Evolutionary conservation across 2,113 vertebrate genomes (phyloP).

Genomic region (Urocitellus parryii): DNA sequence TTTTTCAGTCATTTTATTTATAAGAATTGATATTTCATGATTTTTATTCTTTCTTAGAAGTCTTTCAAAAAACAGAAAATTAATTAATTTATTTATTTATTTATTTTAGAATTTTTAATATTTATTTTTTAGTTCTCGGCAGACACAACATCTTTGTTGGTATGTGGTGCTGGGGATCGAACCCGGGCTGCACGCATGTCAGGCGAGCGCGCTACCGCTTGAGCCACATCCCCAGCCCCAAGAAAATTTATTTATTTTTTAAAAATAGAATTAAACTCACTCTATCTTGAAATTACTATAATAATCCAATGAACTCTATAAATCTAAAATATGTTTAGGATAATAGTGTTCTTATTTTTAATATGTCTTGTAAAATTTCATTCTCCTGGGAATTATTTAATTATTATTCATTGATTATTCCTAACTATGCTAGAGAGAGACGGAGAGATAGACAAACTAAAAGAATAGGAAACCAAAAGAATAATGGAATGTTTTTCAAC

Average conservation of each 20-base stretch:
- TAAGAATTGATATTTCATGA: constrained; percentile 1
- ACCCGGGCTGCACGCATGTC: too few relatives aligned
- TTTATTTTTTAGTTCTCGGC: too few relatives aligned
- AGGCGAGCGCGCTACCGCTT: too few relatives aligned
- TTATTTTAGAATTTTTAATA: constrained; percentile 35
- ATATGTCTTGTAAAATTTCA: not conserved
- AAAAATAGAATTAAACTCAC: not conserved
- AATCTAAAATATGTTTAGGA: constrained; percentile 25
- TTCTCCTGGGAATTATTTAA: constrained; percentile 26
- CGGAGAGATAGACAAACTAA: not conserved
- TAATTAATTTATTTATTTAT: too few relatives aligned
- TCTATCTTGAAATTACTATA: constrained; percentile 43
- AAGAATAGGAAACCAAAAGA: constrained; percentile 3
- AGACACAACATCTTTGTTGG: too few relatives aligned
- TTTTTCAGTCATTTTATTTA: constrained; percentile 23
- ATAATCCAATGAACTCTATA: not conserved
- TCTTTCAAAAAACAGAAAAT: constrained; percentile 35
- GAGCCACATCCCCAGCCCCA: too few relatives aligned
- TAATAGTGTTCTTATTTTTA: not conserved
- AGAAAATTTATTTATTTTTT: not conserved
- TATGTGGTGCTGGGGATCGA: too few relatives aligned
- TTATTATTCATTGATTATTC: constrained; percentile 26
- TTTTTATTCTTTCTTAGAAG: not conserved
- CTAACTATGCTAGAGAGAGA: not conserved
- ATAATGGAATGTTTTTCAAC: not conserved